A percentile compares a stretch with the other conserved stretches of the same genome.
These are phyloP conservation scores for Orius insidiosus DNA, from an alignment of 1,140 invertebrate species.

Conservation along the genomic window DNA sequence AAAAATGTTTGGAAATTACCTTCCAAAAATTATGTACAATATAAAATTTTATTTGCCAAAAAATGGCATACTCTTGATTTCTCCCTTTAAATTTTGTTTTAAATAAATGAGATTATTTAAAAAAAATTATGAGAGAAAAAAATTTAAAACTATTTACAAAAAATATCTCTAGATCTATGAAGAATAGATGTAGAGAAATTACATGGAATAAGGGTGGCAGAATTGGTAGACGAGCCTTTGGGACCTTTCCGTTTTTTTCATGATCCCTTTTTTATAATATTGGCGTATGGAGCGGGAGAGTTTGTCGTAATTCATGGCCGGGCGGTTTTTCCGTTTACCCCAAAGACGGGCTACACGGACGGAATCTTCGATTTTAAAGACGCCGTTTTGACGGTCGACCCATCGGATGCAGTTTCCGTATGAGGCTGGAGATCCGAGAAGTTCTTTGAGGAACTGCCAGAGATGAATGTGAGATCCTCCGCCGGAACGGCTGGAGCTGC, in stretches of 20 bases:
- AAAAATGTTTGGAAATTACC: conserved; percentile 28
- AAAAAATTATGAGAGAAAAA: neutral
- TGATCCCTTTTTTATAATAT: conserved; percentile 99
- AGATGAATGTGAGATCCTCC: conserved; percentile 83
- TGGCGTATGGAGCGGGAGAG: conserved; percentile 92
- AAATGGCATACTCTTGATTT: conserved; percentile 19
- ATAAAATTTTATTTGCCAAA: conserved; percentile 16
- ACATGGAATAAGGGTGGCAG: conserved; percentile 82
- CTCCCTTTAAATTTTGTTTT: conserved; percentile 1
- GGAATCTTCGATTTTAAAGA: conserved; percentile 99
- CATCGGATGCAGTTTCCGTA: conserved; percentile 91
- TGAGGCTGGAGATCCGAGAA: conserved; percentile 66
- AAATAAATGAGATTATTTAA: conserved; percentile 6
- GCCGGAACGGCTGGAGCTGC: conserved; percentile 17
- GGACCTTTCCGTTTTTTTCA: conserved; percentile 97
- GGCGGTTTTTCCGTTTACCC: conserved; percentile 93
- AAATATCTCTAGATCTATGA: neutral
- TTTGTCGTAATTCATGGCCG: conserved; percentile 99
- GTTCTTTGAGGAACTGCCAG: conserved; percentile 98
- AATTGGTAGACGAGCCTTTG: conserved; percentile 98
- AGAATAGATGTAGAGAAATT: conserved; percentile 23
- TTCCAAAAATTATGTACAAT: conserved; percentile 23
- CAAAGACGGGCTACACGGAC: conserved; percentile 87
- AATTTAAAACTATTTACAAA: conserved; percentile 12
- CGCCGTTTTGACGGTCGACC: conserved; percentile 82